Conservation (phyloP, 2,797 vertebrate species). For the Myotis pilosus region DNA sequence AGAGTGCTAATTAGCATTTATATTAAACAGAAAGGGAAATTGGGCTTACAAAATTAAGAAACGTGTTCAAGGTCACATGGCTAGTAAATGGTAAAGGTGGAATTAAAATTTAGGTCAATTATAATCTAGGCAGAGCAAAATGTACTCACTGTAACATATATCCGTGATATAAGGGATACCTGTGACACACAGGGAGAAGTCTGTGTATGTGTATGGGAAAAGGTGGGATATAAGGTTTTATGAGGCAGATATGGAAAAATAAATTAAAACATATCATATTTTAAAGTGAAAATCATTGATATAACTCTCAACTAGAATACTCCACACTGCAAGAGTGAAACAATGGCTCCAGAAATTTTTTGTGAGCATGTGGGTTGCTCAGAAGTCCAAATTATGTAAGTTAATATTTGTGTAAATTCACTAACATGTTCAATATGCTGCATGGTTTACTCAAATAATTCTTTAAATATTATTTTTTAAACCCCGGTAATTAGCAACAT, state of each 20-base stretch:
- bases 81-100: neutral
- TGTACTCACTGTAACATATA: neutral
- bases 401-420: neutral
- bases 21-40: neutral
- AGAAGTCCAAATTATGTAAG: neutral
- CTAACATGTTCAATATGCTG: neutral
- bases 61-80: neutral
- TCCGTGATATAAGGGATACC: neutral
- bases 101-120: neutral
- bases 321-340: neutral
- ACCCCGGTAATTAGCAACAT: neutral
- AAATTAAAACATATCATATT: neutral
- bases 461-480: neutral
- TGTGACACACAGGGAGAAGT: rapidly evolving
- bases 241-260: neutral
- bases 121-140: neutral
- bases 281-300: neutral
- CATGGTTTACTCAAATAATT: neutral
- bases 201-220: neutral
- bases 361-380: rapidly evolving
- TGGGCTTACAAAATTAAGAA: neutral
- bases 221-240: neutral
- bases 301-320: neutral
- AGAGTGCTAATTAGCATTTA: neutral
- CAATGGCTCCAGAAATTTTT: neutral